phyloP scores from a whole-genome alignment of 2,797 vertebrate genomes.

The Aldrovandia affinis region DNA sequence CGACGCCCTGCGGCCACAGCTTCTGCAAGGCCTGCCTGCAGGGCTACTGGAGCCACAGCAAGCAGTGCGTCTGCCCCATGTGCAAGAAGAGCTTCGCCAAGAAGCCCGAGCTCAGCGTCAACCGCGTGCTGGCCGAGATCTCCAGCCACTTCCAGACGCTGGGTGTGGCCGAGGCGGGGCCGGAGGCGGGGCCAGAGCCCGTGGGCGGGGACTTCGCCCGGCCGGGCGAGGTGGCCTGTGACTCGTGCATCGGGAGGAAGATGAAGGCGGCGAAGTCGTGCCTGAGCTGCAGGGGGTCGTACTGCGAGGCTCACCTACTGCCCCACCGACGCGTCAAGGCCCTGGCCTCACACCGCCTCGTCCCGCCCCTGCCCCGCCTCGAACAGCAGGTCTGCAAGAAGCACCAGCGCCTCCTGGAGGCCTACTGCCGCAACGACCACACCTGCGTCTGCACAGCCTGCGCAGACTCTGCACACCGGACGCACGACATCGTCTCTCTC shows the following conservation, averaged over 20 bases:
- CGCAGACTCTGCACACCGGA: constrained; percentile 64
- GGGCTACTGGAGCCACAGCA: constrained; percentile 81
- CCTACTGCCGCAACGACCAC: constrained; percentile 75
- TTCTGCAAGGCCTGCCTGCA: constrained; percentile 80
- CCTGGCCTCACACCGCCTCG: constrained; percentile 66
- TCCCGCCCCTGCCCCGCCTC: constrained; percentile 71
- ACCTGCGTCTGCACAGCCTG: constrained; percentile 70
- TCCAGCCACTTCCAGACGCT: constrained; percentile 76
- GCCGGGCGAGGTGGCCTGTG: constrained; percentile 72
- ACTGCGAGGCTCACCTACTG: constrained; percentile 73
- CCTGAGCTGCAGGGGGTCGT: constrained; percentile 73
- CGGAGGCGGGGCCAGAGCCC: neutral
- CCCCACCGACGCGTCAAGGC: constrained; percentile 73
- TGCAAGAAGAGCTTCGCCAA: constrained; percentile 76
- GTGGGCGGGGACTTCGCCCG: constrained; percentile 65
- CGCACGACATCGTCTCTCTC: constrained; percentile 67
- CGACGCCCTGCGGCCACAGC: constrained; percentile 79
- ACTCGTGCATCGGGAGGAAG: constrained; percentile 78
- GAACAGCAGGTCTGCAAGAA: constrained; percentile 77
- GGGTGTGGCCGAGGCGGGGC: constrained; percentile 31
- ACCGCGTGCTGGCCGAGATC: constrained; percentile 78
- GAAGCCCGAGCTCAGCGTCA: constrained; percentile 76
- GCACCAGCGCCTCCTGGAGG: constrained; percentile 73
- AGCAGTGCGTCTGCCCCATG: constrained; percentile 77
- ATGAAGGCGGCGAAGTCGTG: constrained; percentile 76